Evolutionary conservation across 2,113 vertebrate genomes (phyloP), one percentile per base, ranked within the genome.

Genomic region (Amphilophus citrinellus): DNA sequence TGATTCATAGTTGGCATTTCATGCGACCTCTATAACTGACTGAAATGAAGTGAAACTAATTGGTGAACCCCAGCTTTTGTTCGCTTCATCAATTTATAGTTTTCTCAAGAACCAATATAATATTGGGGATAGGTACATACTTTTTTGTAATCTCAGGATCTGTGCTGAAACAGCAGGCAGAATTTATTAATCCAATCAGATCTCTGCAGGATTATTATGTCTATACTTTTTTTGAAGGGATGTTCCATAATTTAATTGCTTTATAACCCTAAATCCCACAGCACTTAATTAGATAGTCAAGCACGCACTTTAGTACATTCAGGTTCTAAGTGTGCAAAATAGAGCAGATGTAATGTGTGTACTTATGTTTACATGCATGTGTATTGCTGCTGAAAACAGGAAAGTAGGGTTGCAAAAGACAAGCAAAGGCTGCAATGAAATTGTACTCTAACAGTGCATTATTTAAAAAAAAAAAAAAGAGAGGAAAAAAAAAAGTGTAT

Each of bases 261-360:
- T 90, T 96, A 95, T 79, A 92, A 91, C 93, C 93, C 91, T 77
- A 94, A 94, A 97, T 97, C 96, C 93, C 96, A 96, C 97, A 97
- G 97, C 97, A 98, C 97, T 98, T 98, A 97, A 96, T 97, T 91
- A 93, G 88, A 91, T 91, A 93, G 93, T 97, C 94, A 94, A 96
- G 96, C 96, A 97, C 97, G 97, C 97, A 98, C 97, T 98, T 98
- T 98, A 97, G 96, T 97, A 94, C 92, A 90, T 94, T 95, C 93
- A 95, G 93, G 92, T 94, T 95, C 92, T 93, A 94, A 94, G 86
- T 94, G 94, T 94, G 93, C 89, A 91, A 84, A 92, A 77, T 88
- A 44, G 91, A 92, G 93, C 93, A 94, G 89, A 91, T 92, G 86
- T 93, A 92, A 93, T 94, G 93, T 94, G 93, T 94, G 93, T 94